Conservation (phyloP, 64 coral and sea anemone species). For the Hydrozoanthus tunicans region DNA sequence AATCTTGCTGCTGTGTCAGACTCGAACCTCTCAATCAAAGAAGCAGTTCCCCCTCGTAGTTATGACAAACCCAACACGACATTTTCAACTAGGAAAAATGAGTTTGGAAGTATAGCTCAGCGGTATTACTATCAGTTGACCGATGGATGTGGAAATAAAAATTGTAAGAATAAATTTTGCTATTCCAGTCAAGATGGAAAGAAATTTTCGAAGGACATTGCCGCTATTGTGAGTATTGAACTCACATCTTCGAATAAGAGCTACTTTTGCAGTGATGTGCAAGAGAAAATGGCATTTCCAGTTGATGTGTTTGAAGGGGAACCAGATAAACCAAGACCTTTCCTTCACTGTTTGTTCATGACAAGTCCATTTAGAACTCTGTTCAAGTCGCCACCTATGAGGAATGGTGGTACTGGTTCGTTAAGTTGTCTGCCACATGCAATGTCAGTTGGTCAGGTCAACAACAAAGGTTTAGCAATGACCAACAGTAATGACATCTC, state of each 20-base stretch:
- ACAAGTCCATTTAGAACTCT: slow-evolving; percentile 82
- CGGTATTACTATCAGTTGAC: slow-evolving; percentile 89
- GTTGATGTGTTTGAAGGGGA: slow-evolving; percentile 76
- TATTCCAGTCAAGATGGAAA: slow-evolving; percentile 53
- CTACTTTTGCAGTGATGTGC: slow-evolving; percentile 75
- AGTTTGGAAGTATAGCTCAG: slow-evolving; percentile 82
- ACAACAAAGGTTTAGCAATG: not conserved
- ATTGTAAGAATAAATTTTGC: slow-evolving; percentile 94
- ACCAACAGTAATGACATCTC: not conserved
- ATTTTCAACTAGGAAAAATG: slow-evolving; percentile 68
- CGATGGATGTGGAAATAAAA: slow-evolving; percentile 79
- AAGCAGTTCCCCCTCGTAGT: slow-evolving; percentile 81
- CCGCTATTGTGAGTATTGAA: slow-evolving; percentile 96
- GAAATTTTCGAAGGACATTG: slow-evolving; percentile 62
- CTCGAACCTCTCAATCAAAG: slow-evolving; percentile 90
- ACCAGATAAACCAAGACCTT: slow-evolving; percentile 68
- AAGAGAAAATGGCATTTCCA: slow-evolving; percentile 58
- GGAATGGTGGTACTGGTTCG: slow-evolving; percentile 16
- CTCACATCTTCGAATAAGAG: slow-evolving; percentile 78
- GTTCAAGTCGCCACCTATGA: slow-evolving; percentile 39
- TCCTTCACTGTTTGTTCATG: slow-evolving; percentile 84
- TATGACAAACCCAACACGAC: slow-evolving; percentile 92
- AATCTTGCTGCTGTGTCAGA: slow-evolving; percentile 99
- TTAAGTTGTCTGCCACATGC: not conserved
- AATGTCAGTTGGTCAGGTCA: not conserved